Evolutionary conservation across 64 coral and sea anemone genomes (phyloP).

Genomic region (Stichodactyla mertensii): DNA sequence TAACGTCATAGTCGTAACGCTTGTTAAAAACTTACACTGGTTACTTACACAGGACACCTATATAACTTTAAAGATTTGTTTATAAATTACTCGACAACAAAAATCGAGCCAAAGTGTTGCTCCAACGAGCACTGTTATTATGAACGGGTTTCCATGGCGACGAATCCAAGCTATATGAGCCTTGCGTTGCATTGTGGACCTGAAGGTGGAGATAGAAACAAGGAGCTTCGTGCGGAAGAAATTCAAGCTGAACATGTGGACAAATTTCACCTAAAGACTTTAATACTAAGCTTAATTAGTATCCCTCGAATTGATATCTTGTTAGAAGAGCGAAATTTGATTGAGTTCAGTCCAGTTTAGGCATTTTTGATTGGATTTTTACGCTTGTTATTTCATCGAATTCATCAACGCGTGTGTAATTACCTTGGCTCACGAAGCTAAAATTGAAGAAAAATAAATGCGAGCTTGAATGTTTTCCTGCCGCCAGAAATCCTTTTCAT

Average conservation of each 20-base stretch:
- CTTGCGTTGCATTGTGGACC: constrained; percentile 25
- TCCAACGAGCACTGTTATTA: neutral
- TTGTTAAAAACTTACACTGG: too few species aligned
- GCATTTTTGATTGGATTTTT: neutral
- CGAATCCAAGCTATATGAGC: constrained; percentile 2
- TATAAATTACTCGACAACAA: too few species aligned
- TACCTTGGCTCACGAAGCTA: neutral
- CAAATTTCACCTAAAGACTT: neutral
- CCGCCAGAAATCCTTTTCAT: neutral
- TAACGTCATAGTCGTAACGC: too few species aligned
- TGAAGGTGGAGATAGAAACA: constrained; percentile 27
- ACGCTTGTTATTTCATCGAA: neutral
- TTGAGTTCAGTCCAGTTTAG: neutral
- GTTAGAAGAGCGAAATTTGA: neutral
- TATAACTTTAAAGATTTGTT: too few species aligned
- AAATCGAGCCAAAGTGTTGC: too few species aligned
- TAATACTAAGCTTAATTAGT: neutral
- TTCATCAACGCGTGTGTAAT: neutral
- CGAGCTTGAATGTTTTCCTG: neutral
- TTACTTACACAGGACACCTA: too few species aligned
- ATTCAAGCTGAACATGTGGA: neutral
- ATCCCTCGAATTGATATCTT: neutral
- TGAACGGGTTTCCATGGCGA: neutral
- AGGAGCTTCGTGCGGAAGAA: constrained; percentile 12
- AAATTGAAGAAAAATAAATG: neutral